These are phyloP conservation scores for Brachycybe producta DNA, from an alignment of 2,888 invertebrate species.

Conservation along the genomic window DNA sequence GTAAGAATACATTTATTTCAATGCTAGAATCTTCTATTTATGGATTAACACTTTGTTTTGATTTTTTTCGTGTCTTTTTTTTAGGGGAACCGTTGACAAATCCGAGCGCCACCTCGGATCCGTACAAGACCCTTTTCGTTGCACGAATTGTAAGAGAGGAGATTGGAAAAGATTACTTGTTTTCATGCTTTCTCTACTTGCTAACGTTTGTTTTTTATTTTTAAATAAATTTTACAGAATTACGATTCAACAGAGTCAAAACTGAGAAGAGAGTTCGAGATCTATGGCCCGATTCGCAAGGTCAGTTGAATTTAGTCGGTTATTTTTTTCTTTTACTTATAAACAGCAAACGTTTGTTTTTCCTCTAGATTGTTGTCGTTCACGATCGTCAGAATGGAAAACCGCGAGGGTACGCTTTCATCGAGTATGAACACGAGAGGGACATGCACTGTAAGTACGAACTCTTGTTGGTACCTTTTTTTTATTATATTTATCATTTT, in stretches of 20 bases:
- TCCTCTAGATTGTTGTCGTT: conserved; percentile 65
- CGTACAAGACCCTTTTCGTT: conserved; percentile 93
- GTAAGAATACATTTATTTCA: conserved; percentile 32
- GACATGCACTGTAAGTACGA: conserved; percentile 97
- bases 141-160: conserved; percentile 72
- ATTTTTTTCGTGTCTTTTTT: conserved; percentile 26
- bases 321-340: conserved; percentile 16
- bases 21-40: too few relatives aligned
- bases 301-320: conserved; percentile 42
- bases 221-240: conserved; percentile 52
- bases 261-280: conserved; percentile 90
- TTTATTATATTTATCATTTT: too few relatives aligned
- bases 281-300: conserved; percentile 94
- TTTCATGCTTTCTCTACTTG: conserved; percentile 1
- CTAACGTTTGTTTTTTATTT: conserved; percentile 18
- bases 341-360: not conserved
- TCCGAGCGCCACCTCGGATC: conserved; percentile 69
- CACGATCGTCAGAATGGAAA: conserved; percentile 77
- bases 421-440: conserved; percentile 96
- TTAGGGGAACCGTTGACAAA: conserved; percentile 76
- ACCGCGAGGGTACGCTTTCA: conserved; percentile 97
- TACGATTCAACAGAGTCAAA: conserved; percentile 99
- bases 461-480: not conserved
- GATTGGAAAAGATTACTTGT: not conserved
- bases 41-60: not conserved